These are phyloP conservation scores for Hyla sarda DNA, from an alignment of 2,113 vertebrate species.

Conservation along the genomic window DNA sequence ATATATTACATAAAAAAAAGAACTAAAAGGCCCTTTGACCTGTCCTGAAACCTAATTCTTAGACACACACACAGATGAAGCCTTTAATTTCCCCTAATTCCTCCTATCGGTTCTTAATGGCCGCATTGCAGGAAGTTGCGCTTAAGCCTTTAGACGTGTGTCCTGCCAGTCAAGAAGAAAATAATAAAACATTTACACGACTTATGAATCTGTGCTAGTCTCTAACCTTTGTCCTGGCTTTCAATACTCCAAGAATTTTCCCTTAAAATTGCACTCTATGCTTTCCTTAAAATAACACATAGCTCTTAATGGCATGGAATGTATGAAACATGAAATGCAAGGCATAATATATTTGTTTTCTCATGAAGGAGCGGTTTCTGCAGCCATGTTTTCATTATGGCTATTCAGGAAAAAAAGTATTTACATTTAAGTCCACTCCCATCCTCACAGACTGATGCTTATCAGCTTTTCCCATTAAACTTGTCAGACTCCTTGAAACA, in stretches of 20 bases:
- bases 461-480: conserved; percentile 77
- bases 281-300: conserved; percentile 63
- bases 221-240: conserved; percentile 59
- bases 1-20: too few species aligned
- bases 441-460: conserved; percentile 74
- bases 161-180: conserved; percentile 67
- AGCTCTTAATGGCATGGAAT: conserved; percentile 61
- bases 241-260: conserved; percentile 57
- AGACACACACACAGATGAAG: conserved; percentile 64
- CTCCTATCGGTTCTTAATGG: conserved; percentile 71
- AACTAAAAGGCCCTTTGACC: conserved; percentile 1
- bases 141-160: conserved; percentile 69
- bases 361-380: conserved; percentile 60
- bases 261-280: conserved; percentile 60
- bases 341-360: conserved; percentile 62
- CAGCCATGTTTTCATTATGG: conserved; percentile 65
- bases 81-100: conserved; percentile 72
- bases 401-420: conserved; percentile 69
- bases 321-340: conserved; percentile 58
- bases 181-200: conserved; percentile 61
- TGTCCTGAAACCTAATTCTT: conserved; percentile 67
- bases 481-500: conserved; percentile 72
- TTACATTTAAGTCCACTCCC: conserved; percentile 72
- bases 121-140: conserved; percentile 68
- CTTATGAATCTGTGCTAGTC: conserved; percentile 51